Evolutionary conservation across 2,888 invertebrate species (phyloP).

Genomic region (Anthophora plumipes): DNA sequence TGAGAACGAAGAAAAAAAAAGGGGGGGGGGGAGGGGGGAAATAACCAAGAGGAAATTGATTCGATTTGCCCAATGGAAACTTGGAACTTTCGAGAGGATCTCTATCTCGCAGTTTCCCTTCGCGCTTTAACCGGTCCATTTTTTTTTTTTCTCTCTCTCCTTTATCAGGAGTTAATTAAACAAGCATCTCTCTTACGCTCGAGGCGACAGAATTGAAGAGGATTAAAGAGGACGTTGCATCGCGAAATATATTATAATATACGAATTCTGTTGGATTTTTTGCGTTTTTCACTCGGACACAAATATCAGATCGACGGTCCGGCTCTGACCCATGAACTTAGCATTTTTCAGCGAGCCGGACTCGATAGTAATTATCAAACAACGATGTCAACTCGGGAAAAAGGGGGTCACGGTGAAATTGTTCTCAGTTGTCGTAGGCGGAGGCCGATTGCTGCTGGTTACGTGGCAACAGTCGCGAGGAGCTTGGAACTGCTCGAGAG

Average conservation of each 20-base stretch:
- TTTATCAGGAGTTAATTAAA: too few species aligned
- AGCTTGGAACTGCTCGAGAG: slow-evolving; percentile 31
- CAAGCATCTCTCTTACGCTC: too few species aligned
- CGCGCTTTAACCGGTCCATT: too few species aligned
- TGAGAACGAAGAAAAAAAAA: neutral
- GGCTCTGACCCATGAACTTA: neutral
- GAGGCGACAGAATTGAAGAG: too few species aligned
- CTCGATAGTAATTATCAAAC: slow-evolving; percentile 4
- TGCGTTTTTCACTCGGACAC: neutral
- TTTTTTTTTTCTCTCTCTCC: too few species aligned
- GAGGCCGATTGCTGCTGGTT: neutral
- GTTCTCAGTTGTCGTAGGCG: slow-evolving; percentile 2
- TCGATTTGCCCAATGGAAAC: neutral
- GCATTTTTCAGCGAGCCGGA: neutral
- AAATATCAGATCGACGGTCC: neutral
- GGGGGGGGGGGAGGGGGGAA: neutral
- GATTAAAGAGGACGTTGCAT: too few species aligned
- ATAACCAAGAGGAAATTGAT: neutral
- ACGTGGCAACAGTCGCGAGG: neutral
- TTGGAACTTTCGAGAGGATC: too few species aligned
- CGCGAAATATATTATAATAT: too few species aligned
- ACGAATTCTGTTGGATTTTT: neutral
- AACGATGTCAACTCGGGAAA: neutral
- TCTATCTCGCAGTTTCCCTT: too few species aligned
- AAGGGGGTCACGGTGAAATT: neutral